phyloP scores from a whole-genome alignment of 2,113 vertebrate species.

The Polypterus senegalus region DNA sequence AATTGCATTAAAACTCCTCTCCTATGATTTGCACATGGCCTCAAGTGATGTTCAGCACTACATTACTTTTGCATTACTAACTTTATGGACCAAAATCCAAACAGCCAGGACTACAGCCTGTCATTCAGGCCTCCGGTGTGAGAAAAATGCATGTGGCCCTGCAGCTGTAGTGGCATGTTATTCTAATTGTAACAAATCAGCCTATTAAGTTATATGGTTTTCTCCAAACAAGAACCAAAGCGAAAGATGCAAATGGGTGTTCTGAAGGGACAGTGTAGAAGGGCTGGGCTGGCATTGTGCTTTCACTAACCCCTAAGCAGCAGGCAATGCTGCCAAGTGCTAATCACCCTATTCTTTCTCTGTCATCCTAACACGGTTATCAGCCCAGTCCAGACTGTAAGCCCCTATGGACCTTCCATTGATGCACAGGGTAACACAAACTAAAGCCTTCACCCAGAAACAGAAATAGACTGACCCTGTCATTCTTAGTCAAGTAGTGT shows the following conservation, averaged over 20 bases:
- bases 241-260: background rate
- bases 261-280: background rate
- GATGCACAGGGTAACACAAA: constrained; percentile 26
- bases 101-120: no score
- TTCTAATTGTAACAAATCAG: background rate
- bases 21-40: no score
- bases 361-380: constrained; percentile 34
- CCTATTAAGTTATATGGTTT: background rate
- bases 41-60: no score
- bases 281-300: constrained; percentile 16
- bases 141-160: no score
- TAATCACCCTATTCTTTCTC: constrained; percentile 31
- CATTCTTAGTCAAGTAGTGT: constrained; percentile 12
- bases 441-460: constrained; percentile 33
- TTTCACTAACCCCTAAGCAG: constrained; percentile 10
- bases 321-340: constrained; percentile 20
- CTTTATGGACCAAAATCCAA: no score
- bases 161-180: no score
- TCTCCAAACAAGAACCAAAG: background rate
- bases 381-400: constrained; percentile 33
- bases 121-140: no score
- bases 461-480: constrained; percentile 30
- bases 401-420: constrained; percentile 30
- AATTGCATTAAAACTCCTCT: no score
- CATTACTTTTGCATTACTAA: no score